Percentiles rank a stretch among this genome's conserved stretches.
These are phyloP conservation scores for Drosophila pseudotalamancana DNA, from an alignment of 2,888 invertebrate species.

Conservation along the genomic window DNA sequence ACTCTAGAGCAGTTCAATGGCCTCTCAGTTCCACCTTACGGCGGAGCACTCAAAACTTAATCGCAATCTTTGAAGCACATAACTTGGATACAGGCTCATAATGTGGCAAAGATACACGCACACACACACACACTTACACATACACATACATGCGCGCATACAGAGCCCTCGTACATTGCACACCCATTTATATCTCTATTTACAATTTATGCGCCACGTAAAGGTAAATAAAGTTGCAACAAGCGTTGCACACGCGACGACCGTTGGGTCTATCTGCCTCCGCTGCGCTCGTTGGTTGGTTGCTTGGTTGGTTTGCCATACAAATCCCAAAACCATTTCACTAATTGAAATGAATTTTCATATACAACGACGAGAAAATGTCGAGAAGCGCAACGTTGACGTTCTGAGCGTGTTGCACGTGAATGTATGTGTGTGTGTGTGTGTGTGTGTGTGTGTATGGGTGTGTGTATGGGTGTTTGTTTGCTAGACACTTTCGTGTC, in stretches of 20 bases:
- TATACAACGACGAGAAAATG: constrained; percentile 40
- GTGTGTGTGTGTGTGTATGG: constrained; percentile 5
- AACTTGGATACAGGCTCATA: constrained; percentile 24
- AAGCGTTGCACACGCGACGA: constrained; percentile 49
- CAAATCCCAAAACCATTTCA: constrained; percentile 80
- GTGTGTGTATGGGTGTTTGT: constrained; percentile 20
- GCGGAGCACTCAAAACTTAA: constrained; percentile 24
- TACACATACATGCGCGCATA: not conserved
- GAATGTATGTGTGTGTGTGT: constrained; percentile 1
- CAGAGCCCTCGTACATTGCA: constrained; percentile 16
- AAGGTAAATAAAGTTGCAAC: constrained; percentile 73
- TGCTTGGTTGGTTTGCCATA: constrained; percentile 51
- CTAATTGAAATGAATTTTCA: constrained; percentile 82
- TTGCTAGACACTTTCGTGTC: constrained; percentile 62
- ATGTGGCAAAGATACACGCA: constrained; percentile 6
- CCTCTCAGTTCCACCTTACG: constrained; percentile 15
- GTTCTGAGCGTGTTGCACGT: constrained; percentile 11
- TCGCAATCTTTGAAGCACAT: constrained; percentile 33
- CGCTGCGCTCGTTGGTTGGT: constrained; percentile 35
- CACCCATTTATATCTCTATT: constrained; percentile 61
- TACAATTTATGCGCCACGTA: constrained; percentile 67
- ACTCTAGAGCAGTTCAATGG: constrained; percentile 40
- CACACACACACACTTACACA: not conserved
- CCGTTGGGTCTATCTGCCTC: constrained; percentile 5
- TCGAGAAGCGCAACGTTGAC: constrained; percentile 38